Conservation (phyloP, 2,797 vertebrate genomes). For the Enteromius thamalakanensis region DNA sequence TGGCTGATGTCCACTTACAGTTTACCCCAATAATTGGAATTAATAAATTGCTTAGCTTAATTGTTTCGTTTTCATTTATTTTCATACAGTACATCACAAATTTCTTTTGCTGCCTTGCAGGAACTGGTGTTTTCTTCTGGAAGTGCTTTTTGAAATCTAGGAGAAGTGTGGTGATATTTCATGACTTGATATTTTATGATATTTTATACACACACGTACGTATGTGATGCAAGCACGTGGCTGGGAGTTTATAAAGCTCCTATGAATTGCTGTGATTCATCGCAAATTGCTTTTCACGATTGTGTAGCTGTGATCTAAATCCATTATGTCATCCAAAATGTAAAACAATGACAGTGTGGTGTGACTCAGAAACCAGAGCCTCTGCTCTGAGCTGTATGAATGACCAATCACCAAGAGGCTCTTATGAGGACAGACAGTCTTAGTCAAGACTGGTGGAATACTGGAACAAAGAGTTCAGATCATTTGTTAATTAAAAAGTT, state of each 20-base stretch:
- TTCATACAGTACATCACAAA: background rate
- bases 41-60: background rate
- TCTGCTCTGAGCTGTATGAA: conserved; percentile 4
- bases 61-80: background rate
- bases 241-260: conserved; percentile 14
- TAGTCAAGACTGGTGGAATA: background rate
- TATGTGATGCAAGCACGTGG: background rate
- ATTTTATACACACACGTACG: no score
- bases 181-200: no score
- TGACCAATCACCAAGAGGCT: background rate
- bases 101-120: background rate
- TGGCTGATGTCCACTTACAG: conserved; percentile 35
- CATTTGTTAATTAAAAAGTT: background rate
- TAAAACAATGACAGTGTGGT: conserved; percentile 39
- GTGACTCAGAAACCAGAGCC: background rate
- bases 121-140: background rate
- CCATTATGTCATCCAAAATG: conserved; percentile 36
- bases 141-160: conserved; percentile 16
- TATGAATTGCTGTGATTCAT: conserved; percentile 46
- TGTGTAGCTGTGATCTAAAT: conserved; percentile 37
- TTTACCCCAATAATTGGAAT: conserved; percentile 18
- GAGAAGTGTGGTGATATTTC: conserved; percentile 42
- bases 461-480: background rate
- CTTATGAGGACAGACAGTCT: background rate
- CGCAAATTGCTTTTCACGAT: conserved; percentile 36